Conservation (phyloP, 2,113 vertebrate species). For the Tachysurus vachellii region DNA sequence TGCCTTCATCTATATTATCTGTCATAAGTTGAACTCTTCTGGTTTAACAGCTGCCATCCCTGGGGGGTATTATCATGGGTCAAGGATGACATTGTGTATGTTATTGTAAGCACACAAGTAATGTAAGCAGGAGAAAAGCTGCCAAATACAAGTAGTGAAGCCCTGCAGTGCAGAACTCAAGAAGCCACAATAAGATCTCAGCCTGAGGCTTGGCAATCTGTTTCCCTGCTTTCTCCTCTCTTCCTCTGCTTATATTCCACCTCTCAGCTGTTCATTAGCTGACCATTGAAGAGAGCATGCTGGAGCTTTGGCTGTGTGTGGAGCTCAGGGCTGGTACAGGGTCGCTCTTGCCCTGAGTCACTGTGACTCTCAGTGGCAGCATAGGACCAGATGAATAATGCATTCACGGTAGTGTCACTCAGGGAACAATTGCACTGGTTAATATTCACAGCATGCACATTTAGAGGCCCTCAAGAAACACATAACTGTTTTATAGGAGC, state of each 20-base stretch:
- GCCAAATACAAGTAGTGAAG: conserved; percentile 55
- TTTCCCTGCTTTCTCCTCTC: conserved; percentile 56
- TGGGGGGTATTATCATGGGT: conserved; percentile 56
- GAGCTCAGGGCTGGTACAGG: conserved; percentile 33
- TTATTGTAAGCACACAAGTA: conserved; percentile 64
- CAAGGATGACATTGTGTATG: conserved; percentile 56
- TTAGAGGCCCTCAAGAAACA: conserved; percentile 42
- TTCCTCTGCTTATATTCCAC: conserved; percentile 47
- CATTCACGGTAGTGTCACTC: conserved; percentile 49
- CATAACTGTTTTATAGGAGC: conserved; percentile 40
- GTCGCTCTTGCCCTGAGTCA: conserved; percentile 19
- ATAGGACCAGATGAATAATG: conserved; percentile 53
- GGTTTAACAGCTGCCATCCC: conserved; percentile 64
- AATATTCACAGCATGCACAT: conserved; percentile 58
- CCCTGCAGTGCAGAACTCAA: conserved; percentile 65
- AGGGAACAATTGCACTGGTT: conserved; percentile 56
- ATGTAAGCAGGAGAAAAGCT: conserved; percentile 41
- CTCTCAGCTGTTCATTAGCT: conserved; percentile 61
- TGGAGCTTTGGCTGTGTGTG: conserved; percentile 29
- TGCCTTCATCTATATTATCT: conserved; percentile 8
- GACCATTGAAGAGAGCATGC: conserved; percentile 30
- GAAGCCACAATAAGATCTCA: conserved; percentile 58
- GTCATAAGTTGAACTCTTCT: conserved; percentile 46
- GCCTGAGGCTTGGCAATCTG: conserved; percentile 62
- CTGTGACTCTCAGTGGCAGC: conserved; percentile 44